A percentile compares a stretch with the other conserved stretches of the same genome.
These are phyloP conservation scores for Rhinogobio ventralis DNA, from an alignment of 2,797 vertebrate genomes.

Conservation along the genomic window DNA sequence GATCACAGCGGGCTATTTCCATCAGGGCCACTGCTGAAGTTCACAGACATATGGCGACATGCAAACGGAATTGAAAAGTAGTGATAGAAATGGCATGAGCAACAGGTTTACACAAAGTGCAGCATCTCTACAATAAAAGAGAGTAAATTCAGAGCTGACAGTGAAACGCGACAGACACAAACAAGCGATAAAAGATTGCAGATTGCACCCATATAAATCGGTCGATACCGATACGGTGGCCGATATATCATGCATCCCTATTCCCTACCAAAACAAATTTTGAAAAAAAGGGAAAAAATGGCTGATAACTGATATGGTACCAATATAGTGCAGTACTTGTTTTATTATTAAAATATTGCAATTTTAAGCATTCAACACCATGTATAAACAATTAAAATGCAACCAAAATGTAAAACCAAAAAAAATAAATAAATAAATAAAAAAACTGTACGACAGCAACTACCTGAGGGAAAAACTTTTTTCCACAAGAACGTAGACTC, in stretches of 20 bases:
- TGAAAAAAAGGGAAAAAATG: background rate
- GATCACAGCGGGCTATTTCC: constrained; percentile 30
- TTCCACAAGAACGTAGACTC: constrained; percentile 22
- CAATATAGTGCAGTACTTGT: background rate
- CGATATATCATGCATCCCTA: no score
- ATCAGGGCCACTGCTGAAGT: constrained; percentile 10
- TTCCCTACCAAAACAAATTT: no score
- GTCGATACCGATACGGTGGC: no score
- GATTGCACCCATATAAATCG: background rate
- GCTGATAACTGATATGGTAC: background rate
- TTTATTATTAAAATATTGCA: background rate
- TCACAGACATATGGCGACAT: background rate
- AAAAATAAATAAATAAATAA: no score
- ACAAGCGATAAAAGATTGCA: background rate
- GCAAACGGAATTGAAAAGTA: constrained; percentile 6
- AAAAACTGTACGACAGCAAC: background rate
- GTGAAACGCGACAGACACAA: background rate
- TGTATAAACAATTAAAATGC: background rate
- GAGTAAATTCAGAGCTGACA: background rate
- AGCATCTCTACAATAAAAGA: background rate
- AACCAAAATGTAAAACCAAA: background rate
- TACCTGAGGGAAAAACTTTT: background rate
- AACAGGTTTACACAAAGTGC: constrained; percentile 12
- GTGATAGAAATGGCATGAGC: constrained; percentile 26
- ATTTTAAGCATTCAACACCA: background rate